phyloP scores from a whole-genome alignment of 2,797 vertebrate species.

The Chaetophractus vellerosus region DNA sequence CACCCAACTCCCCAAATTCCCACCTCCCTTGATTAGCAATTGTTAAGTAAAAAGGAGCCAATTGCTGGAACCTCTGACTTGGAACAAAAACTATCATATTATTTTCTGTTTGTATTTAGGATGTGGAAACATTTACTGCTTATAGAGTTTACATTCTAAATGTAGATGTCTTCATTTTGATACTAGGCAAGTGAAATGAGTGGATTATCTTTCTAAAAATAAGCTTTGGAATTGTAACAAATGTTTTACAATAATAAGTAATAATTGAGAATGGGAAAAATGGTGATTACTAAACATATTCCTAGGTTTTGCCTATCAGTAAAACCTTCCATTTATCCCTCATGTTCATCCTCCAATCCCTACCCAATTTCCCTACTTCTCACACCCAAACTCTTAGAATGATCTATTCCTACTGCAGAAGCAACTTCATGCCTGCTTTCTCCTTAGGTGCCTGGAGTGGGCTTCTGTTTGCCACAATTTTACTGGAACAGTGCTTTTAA shows the following conservation, averaged over 20 bases:
- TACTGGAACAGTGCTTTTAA: conserved; percentile 21
- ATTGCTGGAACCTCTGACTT: not conserved
- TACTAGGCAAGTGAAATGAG: conserved; percentile 32
- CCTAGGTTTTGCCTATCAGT: not conserved
- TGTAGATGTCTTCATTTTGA: conserved; percentile 71
- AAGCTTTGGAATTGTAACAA: conserved; percentile 32
- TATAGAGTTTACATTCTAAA: conserved; percentile 71
- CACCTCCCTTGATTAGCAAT: not conserved
- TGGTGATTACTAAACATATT: conserved; percentile 28
- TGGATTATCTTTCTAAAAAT: conserved; percentile 73
- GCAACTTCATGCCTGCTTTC: not conserved
- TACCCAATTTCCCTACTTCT: not conserved
- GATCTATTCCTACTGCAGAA: not conserved
- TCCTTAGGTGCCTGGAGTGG: conserved; percentile 6
- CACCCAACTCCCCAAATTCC: not conserved
- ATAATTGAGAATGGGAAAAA: conserved; percentile 35
- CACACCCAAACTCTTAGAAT: not conserved
- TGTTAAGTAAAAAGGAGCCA: conserved; percentile 9
- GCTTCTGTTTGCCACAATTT: conserved; percentile 22
- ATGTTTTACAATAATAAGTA: conserved; percentile 49
- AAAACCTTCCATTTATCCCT: not conserved
- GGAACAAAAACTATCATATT: not conserved
- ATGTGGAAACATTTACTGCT: conserved; percentile 69
- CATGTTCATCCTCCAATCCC: not conserved
- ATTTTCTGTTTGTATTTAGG: conserved; percentile 50